These are phyloP conservation scores for Noturus placidus DNA, from an alignment of 2,113 vertebrate species.

Conservation along the genomic window DNA sequence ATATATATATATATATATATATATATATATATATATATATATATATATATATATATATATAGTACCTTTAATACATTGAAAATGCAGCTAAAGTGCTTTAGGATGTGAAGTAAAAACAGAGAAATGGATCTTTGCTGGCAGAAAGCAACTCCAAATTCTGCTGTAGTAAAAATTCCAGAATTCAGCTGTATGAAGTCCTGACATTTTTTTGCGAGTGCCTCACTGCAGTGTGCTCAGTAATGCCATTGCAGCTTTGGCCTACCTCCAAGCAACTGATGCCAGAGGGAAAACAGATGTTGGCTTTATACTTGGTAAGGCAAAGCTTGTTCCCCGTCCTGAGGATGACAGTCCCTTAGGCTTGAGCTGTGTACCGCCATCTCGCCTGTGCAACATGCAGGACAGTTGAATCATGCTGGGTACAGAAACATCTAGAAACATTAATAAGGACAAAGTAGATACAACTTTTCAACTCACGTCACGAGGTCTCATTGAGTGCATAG, in stretches of 20 bases:
- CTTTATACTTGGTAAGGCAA: slow-evolving; percentile 14
- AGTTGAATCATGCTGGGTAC: background rate
- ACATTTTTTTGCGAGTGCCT: background rate
- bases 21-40: no score
- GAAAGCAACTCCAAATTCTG: background rate
- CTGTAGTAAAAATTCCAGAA: background rate
- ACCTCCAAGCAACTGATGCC: slow-evolving; percentile 6
- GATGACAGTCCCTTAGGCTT: slow-evolving; percentile 9
- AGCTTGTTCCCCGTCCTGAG: background rate
- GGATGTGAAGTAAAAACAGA: background rate
- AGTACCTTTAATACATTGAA: background rate
- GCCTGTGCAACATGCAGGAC: background rate
- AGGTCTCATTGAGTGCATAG: background rate
- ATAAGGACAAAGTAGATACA: slow-evolving; percentile 3
- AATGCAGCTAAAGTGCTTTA: background rate
- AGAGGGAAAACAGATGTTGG: slow-evolving; percentile 9
- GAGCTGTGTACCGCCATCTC: background rate
- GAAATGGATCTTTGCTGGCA: background rate
- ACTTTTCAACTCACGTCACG: background rate
- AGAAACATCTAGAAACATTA: background rate
- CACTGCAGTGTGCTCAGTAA: background rate
- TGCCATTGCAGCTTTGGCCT: slow-evolving; percentile 9
- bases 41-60: no score
- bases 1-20: no score
- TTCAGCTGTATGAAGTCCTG: no score